Evolutionary conservation across 1,140 invertebrate genomes (phyloP).

Genomic region (Gryllus bimaculatus): DNA sequence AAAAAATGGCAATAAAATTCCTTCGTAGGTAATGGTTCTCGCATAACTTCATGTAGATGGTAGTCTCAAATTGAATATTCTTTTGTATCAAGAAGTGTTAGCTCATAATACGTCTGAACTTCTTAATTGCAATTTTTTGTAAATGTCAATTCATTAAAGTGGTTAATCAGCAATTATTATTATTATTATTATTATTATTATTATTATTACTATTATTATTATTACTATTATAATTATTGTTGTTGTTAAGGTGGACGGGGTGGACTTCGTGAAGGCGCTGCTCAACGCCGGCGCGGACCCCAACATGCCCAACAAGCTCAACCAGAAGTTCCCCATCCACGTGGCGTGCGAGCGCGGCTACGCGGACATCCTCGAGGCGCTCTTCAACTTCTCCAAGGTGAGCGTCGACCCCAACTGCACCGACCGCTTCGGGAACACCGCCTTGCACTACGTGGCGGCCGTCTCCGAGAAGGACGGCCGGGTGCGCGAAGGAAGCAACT

Average conservation of each 20-base stretch:
- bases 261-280: slow-evolving; percentile 47
- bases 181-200: no score
- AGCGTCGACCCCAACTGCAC: slow-evolving; percentile 48
- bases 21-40: no score
- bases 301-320: slow-evolving; percentile 49
- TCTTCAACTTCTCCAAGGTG: slow-evolving; percentile 34
- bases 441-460: background rate
- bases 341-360: slow-evolving; percentile 51
- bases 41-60: no score
- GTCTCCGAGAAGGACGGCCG: background rate
- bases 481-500: background rate
- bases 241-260: slow-evolving; percentile 9
- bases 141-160: no score
- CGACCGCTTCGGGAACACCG: slow-evolving; percentile 45
- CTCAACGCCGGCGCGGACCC: slow-evolving; percentile 53
- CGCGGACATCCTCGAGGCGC: slow-evolving; percentile 38
- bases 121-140: no score
- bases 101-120: no score
- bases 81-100: no score
- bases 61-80: no score
- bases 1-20: no score
- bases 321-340: slow-evolving; percentile 54
- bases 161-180: no score
- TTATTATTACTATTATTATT: no score
- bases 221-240: no score